Evolutionary conservation across 2,888 invertebrate species (phyloP), one percentile per base, ranked within the genome.

Genomic region (Caenorhabditis uteleia): DNA sequence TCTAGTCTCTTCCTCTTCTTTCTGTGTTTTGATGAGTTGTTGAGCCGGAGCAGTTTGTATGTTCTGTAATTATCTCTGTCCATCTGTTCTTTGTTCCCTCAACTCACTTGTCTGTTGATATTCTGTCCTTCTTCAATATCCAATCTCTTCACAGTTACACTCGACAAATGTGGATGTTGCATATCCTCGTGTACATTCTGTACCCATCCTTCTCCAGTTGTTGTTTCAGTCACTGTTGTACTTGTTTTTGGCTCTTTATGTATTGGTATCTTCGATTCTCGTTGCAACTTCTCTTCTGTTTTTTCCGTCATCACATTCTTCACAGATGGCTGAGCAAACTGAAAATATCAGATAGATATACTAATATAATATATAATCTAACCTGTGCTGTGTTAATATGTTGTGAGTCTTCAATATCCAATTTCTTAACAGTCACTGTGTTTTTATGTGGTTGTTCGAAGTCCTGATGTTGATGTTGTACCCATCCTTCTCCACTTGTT

Each of bases 131-230:
- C 59, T 20, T 65, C 65, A 44, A 65, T 50, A 42, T 65, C 51
- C 40, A 65, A 23, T 23, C 47, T 59, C 42, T 65, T 65, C 5
- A 65, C 55, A 6, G 59, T 59, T 1, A 59, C 49, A 8, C 57
- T 58, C 1, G 64, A 58, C 16, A 48, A 49, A 23, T 64, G 48
- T 4, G 64, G 64, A 23, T 53, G 44, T 14, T 46, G 38, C 21
- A 64, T 46, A 39, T 64, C 58, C 26, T 64, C 53, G 47, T 58
- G 64, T 21, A 48, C 48, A 39, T 64, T 48, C 36, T 64, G 57
- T 23, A 64, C 51, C 62, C 70, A 70, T 51, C 66, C 66, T 34
- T 66, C 60, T 21, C 25, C 6, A 23, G 7, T 4, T 40, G 16
- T 18, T 16, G 36, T n/a, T n/a, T n/a, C n/a, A n/a, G n/a, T n/a